Base-by-base conservation (phyloP, 1,140 invertebrate species). In the Neocloeon triangulifer region DNA sequence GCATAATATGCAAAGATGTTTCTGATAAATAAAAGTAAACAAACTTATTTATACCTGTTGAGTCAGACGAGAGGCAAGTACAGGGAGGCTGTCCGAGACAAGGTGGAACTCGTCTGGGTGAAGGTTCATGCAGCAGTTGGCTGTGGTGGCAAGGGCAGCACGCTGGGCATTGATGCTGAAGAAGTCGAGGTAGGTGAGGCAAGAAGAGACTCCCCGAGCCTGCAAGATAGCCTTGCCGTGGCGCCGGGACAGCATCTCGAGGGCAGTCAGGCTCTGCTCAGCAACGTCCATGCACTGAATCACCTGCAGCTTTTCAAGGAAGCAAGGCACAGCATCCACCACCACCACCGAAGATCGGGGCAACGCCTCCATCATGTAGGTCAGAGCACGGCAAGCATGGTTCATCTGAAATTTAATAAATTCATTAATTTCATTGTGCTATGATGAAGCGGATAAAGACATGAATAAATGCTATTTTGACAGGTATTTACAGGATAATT, bases 241-340 rank as follows among this genome's bases (percentile, higher is more conserved):
- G 39, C 89, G 60, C n/a, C 85, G 62, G 1, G 89, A 96, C 15
- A 97, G 59, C 75, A 94, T 95, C 50, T 96, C 91, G 14, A 97
- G 58, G 1, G 91, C 92, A 4, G 89, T 94, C 26, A 97, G 59
- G 43, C 81, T 84, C 55, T 96, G 91, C 55, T 97, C 92, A 12
- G 91, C 91, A 4, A 97, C 91, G 57, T 97, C 92, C 86, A 97
- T 96, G 51, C 91, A 97, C 41, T 95, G 89, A 40, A 97, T 97
- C 1, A 85, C 81, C 61, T 96, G 86, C 21, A 97, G 61, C 56
- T 96, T 91, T 55, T 89, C 81, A 14, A 94, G 56, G 55, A 94
- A 91, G 5, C 86, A 82, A 3, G 94, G 92, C 18, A 98, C 81
- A 13, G 91, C 91, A 42, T 98, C 86, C 2, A 94, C 84, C 7